Evolutionary conservation across 2,113 vertebrate genomes (phyloP), one percentile per base, ranked within the genome.

Genomic region (Cinclus cinclus): DNA sequence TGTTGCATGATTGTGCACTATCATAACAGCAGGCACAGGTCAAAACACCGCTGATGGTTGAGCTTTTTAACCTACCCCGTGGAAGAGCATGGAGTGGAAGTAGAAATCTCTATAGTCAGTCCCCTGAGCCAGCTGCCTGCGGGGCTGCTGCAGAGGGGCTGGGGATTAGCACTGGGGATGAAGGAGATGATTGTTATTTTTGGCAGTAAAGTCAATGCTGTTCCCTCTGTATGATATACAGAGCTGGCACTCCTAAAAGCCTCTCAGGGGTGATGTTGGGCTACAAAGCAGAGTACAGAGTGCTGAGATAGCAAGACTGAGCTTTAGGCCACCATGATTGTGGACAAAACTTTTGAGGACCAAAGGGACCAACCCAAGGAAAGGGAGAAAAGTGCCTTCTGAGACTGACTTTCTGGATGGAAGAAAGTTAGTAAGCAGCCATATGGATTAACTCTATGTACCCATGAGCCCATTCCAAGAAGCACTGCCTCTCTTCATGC

Each of bases 1-100:
- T 31, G 7, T 37, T 62, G 37, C 47, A 0, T 37, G 11, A 33
- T 28, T 2, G 4, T 1, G 1, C 3, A 0, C n/a, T 41, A 30
- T 65, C 46, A 19, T 12, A 82, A 17, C 55, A 81, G 42, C 37
- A 67, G 52, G 53, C 41, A 47, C 24, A 56, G 59, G 63, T 56
- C 44, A 18, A 23, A 71, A 73, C 20, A 23, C 8, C 27, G 78
- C 47, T 4, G 7, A n/a, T 0, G 1, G 42, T 3, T 65, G 81
- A 41, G 24, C 46, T 13, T 25, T 69, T 42, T 35, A 77, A 70
- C 13, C n/a, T 21, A 9, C 15, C 42, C 33, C 8, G 1, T 22
- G n/a, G 50, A 41, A 1, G 0, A 56, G 59, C 5, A 1, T 11
- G 27, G 49, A 64, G 41, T 74, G 80, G 59, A 76, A 62, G 53